Evolutionary conservation across 2,797 vertebrate genomes (phyloP).

Genomic region (Eurystomus glaucurus): DNA sequence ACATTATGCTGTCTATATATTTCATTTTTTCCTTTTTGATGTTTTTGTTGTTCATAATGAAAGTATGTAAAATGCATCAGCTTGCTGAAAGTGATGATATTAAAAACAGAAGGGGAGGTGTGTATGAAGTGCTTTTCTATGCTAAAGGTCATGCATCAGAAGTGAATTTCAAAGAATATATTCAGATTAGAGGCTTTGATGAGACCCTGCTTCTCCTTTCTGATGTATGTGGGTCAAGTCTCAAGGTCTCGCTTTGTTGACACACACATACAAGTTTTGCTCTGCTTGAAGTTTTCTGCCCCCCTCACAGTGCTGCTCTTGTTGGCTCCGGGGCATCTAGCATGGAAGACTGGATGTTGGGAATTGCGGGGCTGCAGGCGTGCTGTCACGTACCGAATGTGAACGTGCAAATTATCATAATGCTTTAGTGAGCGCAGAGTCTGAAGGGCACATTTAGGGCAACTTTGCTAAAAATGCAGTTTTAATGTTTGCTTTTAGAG

Average conservation of each 20-base stretch:
- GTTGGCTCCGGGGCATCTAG: not conserved
- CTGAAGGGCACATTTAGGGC: not conserved
- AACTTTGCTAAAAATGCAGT: not conserved
- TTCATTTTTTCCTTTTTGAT: not conserved
- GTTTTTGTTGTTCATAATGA: not conserved
- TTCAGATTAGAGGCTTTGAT: not conserved
- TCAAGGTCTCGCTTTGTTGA: not conserved
- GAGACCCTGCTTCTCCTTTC: not conserved
- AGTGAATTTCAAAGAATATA: not conserved
- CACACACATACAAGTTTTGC: not conserved
- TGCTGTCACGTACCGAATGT: not conserved
- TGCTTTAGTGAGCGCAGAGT: not conserved
- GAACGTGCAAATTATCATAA: not conserved
- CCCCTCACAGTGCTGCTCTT: accelerated
- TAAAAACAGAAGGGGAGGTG: not conserved
- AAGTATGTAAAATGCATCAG: not conserved
- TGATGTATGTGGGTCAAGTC: not conserved
- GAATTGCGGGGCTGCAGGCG: not conserved
- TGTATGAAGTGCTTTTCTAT: not conserved
- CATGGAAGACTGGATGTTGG: not conserved
- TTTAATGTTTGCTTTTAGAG: not conserved
- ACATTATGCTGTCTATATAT: not conserved
- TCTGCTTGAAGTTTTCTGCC: not conserved
- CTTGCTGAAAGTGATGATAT: not conserved
- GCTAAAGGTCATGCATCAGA: not conserved